Evolutionary conservation across 2,888 invertebrate genomes (phyloP), one percentile per base, ranked within the genome.

Genomic region (Drosophila kuntzei): DNA sequence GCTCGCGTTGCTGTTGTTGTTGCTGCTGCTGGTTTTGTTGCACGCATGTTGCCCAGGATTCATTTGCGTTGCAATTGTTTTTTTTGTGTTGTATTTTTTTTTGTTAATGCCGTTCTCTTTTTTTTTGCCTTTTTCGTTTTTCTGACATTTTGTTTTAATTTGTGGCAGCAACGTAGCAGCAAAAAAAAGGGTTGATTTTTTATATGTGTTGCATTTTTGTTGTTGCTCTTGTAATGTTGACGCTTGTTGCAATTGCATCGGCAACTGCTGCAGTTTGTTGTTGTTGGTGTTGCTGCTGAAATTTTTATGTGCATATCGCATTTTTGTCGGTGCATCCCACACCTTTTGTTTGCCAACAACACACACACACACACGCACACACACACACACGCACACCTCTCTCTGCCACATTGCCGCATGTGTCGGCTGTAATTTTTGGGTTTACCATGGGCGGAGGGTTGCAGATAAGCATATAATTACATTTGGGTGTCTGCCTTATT

Each of bases 101-200:
- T 74, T 71, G 64, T 74, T 76, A 70, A 62, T 71, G 72, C 67
- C 62, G 49, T 74, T 70, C 39, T 51, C 49, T 37, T 41, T 59
- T 61, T 72, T 83, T 87, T 87, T 44, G 50, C 46, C 20, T 69
- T 62, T 74, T 74, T 69, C 46, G 53, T 61, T 71, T 76, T 79
- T 76, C 89, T 78, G 89, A 89, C 87, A 89, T 90, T 90, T 90
- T 84, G 83, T 89, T 89, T 89, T 89, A 89, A 86, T 89, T 89
- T 88, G 84, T 80, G 80, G 81, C 84, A 83, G 79, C 71, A 76
- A 29, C 69, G 55, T 27, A 29, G 44, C 70, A 59, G 55, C 44
- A 54, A 66, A 71, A 74, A 72, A 84, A 82, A 76, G 90, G 90
- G 90, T 89, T 85, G 89, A 81, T 82, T 88, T 89, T 80, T 81